Percentiles rank a stretch among this genome's conserved stretches.
Conservation (phyloP, 2,888 invertebrate species). For the Napeogenes sylphis region DNA sequence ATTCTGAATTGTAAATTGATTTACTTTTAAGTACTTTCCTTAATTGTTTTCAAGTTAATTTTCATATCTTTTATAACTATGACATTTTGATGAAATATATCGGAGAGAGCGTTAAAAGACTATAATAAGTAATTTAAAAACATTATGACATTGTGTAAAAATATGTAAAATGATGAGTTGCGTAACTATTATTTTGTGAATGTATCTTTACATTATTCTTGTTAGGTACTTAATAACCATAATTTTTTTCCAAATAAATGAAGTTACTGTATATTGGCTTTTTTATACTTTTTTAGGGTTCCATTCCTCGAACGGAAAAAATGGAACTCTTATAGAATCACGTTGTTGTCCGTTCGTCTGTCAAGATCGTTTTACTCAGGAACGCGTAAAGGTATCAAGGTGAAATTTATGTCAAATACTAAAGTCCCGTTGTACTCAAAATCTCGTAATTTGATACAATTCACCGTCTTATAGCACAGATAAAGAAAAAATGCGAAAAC, state of each 20-base stretch:
- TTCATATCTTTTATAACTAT: background rate
- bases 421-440: too few species aligned
- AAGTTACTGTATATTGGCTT: background rate
- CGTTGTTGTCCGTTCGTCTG: too few species aligned
- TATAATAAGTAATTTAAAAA: constrained; percentile 30
- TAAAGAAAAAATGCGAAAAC: too few species aligned
- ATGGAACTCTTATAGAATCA: too few species aligned
- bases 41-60: background rate
- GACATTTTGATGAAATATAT: constrained; percentile 15
- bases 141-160: constrained; percentile 1
- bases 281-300: background rate
- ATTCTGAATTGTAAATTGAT: constrained; percentile 5
- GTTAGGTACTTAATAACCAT: constrained; percentile 9
- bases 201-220: constrained; percentile 10
- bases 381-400: too few species aligned
- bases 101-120: constrained; percentile 66
- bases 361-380: too few species aligned
- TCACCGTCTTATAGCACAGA: too few species aligned
- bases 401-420: too few species aligned
- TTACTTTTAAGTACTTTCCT: background rate
- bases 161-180: background rate
- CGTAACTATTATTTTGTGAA: background rate
- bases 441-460: too few species aligned
- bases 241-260: constrained; percentile 20
- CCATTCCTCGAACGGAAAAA: too few species aligned